phyloP scores from a whole-genome alignment of 2,797 vertebrate genomes.

The Parambassis ranga region DNA sequence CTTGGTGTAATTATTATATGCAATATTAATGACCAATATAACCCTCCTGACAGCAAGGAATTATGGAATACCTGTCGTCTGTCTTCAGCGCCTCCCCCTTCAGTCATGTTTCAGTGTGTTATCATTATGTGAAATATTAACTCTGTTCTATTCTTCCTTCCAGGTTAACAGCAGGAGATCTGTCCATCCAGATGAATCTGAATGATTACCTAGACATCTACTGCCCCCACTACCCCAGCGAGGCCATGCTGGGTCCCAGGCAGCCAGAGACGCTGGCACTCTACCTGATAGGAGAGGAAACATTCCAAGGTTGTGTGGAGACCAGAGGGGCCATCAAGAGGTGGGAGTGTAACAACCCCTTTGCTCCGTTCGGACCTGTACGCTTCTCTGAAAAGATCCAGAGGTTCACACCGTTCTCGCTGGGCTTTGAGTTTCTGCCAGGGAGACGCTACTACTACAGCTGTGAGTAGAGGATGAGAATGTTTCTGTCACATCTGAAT shows the following conservation, averaged over 20 bases:
- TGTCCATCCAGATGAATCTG: conserved; percentile 85
- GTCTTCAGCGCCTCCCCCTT: conserved; percentile 25
- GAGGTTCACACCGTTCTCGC: conserved; percentile 91
- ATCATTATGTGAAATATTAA: conserved; percentile 48
- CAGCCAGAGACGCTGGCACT: conserved; percentile 72
- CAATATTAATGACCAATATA: conserved; percentile 47
- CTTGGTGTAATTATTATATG: conserved; percentile 27
- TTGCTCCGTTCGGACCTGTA: conserved; percentile 81
- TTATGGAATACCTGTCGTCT: conserved; percentile 38
- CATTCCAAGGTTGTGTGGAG: conserved; percentile 86
- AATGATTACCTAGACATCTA: conserved; percentile 95
- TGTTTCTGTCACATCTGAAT: background rate
- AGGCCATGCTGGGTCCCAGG: conserved; percentile 12
- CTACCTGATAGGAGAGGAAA: conserved; percentile 78
- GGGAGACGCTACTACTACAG: conserved; percentile 94
- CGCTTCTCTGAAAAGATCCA: conserved; percentile 96
- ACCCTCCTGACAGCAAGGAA: conserved; percentile 31
- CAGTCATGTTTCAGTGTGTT: conserved; percentile 21
- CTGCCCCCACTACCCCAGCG: conserved; percentile 87
- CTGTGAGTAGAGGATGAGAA: conserved; percentile 82
- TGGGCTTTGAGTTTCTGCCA: conserved; percentile 91
- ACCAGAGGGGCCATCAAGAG: conserved; percentile 84
- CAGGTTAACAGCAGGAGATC: conserved; percentile 87
- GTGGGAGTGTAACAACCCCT: conserved; percentile 90
- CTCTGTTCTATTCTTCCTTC: conserved; percentile 12